phyloP scores from a whole-genome alignment of 2,113 vertebrate genomes.

The Upupa epops region DNA sequence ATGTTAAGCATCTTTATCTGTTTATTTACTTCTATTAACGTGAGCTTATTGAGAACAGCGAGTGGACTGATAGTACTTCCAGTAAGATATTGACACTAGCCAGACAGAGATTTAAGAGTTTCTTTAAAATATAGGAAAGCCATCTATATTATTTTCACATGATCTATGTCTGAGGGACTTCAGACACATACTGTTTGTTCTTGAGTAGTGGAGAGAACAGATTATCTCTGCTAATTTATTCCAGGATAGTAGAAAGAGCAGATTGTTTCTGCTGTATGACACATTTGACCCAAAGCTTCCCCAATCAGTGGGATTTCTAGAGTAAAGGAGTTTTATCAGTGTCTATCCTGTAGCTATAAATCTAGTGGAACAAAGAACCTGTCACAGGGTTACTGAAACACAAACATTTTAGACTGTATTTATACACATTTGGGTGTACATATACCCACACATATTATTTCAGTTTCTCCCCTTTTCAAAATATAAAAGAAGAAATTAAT shows the following conservation, averaged over 20 bases:
- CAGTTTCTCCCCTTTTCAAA: not conserved
- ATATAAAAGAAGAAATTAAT: not conserved
- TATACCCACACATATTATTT: not conserved
- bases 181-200: not conserved
- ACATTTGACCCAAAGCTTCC: not conserved
- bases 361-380: not conserved
- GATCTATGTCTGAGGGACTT: conserved; percentile 5
- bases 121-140: conserved; percentile 38
- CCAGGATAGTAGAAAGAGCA: not conserved
- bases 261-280: not conserved
- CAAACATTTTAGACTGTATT: not conserved
- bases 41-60: conserved; percentile 5
- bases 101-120: conserved; percentile 38
- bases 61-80: not conserved
- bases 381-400: not conserved
- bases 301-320: not conserved
- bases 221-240: not conserved
- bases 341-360: not conserved
- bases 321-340: not conserved
- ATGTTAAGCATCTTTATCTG: not conserved
- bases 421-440: not conserved
- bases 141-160: conserved; percentile 3
- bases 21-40: conserved; percentile 28
- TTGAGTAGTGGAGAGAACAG: not conserved
- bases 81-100: not conserved